Percentiles rank a stretch among this genome's conserved stretches.
phyloP scores from a whole-genome alignment of 2,113 vertebrate species.

The Theristicus caerulescens region DNA sequence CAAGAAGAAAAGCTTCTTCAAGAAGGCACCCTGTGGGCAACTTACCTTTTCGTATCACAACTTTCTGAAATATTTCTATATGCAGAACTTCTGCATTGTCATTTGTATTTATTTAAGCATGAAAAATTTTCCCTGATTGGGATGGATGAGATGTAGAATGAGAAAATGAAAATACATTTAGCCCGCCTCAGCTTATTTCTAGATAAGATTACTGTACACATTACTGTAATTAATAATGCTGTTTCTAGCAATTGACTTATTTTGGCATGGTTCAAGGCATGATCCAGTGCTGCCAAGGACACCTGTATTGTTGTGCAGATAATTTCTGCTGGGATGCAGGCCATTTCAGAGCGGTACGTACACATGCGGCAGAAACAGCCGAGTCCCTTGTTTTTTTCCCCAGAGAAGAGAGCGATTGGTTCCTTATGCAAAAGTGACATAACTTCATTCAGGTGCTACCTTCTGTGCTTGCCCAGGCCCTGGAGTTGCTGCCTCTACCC shows the following conservation, averaged over 20 bases:
- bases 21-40: background rate
- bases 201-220: background rate
- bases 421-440: background rate
- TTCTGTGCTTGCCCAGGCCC: background rate
- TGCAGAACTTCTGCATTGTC: background rate
- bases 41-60: background rate
- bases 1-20: background rate
- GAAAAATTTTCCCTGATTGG: background rate
- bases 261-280: background rate
- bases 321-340: background rate
- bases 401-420: rapidly evolving
- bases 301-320: rapidly evolving
- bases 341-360: rapidly evolving
- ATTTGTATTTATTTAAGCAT: background rate
- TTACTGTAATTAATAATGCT: background rate
- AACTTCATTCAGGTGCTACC: background rate
- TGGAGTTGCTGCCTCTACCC: no score
- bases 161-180: background rate
- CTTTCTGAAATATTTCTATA: background rate
- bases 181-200: background rate
- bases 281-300: background rate
- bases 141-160: background rate
- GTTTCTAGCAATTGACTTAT: background rate
- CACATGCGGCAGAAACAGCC: rapidly evolving
- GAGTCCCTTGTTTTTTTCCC: no score